Evolutionary conservation across 1,140 invertebrate species (phyloP).

Genomic region (Eurytemora carolleeae): DNA sequence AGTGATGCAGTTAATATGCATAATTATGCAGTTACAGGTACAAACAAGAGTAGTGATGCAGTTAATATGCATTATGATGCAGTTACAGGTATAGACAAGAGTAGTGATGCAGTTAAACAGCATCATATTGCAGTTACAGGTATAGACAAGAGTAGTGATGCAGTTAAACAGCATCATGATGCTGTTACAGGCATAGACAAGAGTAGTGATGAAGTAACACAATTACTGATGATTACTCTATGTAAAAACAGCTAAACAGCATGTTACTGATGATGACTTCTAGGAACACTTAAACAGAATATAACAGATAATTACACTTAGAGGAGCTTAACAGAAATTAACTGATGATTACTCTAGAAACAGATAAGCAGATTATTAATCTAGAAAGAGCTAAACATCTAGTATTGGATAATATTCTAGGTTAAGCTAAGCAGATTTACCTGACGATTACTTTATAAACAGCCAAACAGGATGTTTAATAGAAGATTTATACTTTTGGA

Average conservation of each 20-base stretch:
- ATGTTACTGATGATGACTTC: too few relatives aligned
- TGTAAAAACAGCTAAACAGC: too few relatives aligned
- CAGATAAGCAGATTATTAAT: too few relatives aligned
- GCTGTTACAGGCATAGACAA: background rate
- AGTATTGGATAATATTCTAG: too few relatives aligned
- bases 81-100: background rate
- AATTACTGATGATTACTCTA: constrained; percentile 30
- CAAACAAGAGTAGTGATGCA: background rate
- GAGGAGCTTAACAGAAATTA: constrained; percentile 4
- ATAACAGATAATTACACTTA: background rate
- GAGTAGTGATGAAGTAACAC: too few relatives aligned
- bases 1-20: background rate
- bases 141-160: background rate
- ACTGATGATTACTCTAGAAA: too few relatives aligned
- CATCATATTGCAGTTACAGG: background rate
- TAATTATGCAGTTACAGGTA: background rate
- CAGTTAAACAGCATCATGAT: background rate
- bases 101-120: background rate
- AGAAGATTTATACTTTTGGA: too few relatives aligned
- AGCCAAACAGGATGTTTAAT: too few relatives aligned
- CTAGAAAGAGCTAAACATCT: too few relatives aligned
- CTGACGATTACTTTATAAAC: too few relatives aligned
- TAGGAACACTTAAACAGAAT: too few relatives aligned
- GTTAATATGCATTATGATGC: background rate
- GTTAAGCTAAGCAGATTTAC: too few relatives aligned